phyloP scores from a whole-genome alignment of 2,113 vertebrate species.

The Solea solea region DNA sequence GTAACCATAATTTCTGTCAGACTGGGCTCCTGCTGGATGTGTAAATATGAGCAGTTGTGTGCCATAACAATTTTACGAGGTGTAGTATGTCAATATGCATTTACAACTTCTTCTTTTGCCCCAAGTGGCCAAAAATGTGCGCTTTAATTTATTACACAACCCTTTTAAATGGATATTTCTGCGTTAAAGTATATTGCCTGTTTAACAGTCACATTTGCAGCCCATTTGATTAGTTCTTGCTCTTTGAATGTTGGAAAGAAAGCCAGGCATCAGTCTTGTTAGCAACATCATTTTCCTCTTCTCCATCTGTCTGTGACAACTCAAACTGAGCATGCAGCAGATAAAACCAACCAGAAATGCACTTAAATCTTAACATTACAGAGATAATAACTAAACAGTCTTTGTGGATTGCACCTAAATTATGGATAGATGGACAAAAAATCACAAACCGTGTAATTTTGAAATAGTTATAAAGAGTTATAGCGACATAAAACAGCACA shows the following conservation, averaged over 20 bases:
- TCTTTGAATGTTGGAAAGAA: neutral
- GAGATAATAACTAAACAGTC: neutral
- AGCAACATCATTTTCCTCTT: too few species aligned
- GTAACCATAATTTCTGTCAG: neutral
- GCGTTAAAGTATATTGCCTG: neutral
- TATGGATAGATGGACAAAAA: constrained; percentile 31
- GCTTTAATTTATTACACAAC: neutral
- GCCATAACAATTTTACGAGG: neutral
- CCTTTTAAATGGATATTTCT: neutral
- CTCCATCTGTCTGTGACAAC: neutral
- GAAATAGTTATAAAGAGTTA: neutral
- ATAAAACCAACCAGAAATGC: constrained; percentile 7
- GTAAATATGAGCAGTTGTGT: neutral
- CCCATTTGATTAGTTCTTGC: neutral
- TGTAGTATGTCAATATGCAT: neutral
- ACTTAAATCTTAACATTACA: neutral
- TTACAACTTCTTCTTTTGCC: neutral
- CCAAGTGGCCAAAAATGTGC: neutral
- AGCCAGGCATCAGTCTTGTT: neutral
- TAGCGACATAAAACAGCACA: constrained; percentile 1
- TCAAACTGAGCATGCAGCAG: neutral
- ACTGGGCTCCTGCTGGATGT: neutral
- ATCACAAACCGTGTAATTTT: constrained; percentile 30
- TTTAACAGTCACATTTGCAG: neutral
- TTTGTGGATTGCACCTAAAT: constrained; percentile 21